Conservation (phyloP, 2,888 invertebrate genomes). For the Yponomeuta cagnagella region DNA sequence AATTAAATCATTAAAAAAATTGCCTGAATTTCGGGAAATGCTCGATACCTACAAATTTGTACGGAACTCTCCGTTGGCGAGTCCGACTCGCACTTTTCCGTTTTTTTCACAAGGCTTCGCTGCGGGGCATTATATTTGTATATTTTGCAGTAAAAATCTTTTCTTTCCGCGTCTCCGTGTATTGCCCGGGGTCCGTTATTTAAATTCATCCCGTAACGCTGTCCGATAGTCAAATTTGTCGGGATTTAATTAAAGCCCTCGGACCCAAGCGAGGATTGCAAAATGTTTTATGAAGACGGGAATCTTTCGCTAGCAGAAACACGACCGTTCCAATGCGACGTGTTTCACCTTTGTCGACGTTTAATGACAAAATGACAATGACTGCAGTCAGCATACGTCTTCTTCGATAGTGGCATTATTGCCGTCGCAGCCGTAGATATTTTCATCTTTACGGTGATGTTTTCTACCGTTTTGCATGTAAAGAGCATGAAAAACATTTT, state of each 20-base stretch:
- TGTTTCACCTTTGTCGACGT: conserved; percentile 15
- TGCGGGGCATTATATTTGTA: not conserved
- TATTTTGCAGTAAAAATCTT: not conserved
- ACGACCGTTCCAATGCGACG: conserved; percentile 6
- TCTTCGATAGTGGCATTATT: not conserved
- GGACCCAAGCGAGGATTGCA: conserved; percentile 22
- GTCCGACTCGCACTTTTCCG: not conserved
- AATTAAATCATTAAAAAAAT: too few species aligned
- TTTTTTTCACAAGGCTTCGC: conserved; percentile 15
- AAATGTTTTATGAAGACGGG: conserved; percentile 23
- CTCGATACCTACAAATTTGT: too few species aligned
- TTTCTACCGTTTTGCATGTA: too few species aligned
- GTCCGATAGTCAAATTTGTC: conserved; percentile 26
- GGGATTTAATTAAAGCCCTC: conserved; percentile 32
- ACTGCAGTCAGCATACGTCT: not conserved
- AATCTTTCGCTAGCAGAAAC: conserved; percentile 20
- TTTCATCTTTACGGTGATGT: not conserved
- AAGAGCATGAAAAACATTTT: too few species aligned
- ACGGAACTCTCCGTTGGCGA: too few species aligned
- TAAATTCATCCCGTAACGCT: conserved; percentile 27
- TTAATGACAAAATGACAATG: conserved; percentile 13
- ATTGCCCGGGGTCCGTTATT: conserved; percentile 18
- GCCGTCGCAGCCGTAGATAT: not conserved
- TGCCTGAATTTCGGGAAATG: too few species aligned
- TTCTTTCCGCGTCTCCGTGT: not conserved